A percentile compares a stretch with the other conserved stretches of the same genome.
These are phyloP conservation scores for Xenus cinereus DNA, from an alignment of 2,113 vertebrate genomes.

Conservation along the genomic window DNA sequence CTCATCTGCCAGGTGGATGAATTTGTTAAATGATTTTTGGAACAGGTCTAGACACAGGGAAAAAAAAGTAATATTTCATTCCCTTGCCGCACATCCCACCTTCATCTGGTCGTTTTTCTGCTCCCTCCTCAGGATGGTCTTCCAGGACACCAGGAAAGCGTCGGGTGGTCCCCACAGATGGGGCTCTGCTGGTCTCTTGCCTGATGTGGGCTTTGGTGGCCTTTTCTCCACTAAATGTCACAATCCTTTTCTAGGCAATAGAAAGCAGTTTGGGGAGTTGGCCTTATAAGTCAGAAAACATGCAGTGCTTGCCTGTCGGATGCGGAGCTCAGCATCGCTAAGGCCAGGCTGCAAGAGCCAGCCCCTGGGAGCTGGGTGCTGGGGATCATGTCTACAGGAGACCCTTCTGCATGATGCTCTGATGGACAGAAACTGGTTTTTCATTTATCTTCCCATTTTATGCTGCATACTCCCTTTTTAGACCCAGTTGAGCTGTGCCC, in stretches of 20 bases:
- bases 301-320: neutral
- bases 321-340: neutral
- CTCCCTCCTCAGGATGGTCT: neutral
- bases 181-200: neutral
- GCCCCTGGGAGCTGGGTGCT: accelerated
- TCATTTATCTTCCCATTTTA: neutral
- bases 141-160: neutral
- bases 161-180: neutral
- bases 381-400: neutral
- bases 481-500: neutral
- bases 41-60: neutral
- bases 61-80: neutral
- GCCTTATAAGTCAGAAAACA: neutral
- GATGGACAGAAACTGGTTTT: neutral
- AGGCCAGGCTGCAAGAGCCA: neutral
- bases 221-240: neutral
- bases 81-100: neutral
- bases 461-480: neutral
- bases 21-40: neutral
- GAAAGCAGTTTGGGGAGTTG: neutral
- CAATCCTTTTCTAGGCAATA: neutral
- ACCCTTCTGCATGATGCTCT: neutral
- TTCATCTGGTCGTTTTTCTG: accelerated
- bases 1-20: neutral
- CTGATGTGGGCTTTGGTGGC: accelerated